These are phyloP conservation scores for Tipula vernalis DNA, from an alignment of 2,888 invertebrate genomes.

Conservation along the genomic window DNA sequence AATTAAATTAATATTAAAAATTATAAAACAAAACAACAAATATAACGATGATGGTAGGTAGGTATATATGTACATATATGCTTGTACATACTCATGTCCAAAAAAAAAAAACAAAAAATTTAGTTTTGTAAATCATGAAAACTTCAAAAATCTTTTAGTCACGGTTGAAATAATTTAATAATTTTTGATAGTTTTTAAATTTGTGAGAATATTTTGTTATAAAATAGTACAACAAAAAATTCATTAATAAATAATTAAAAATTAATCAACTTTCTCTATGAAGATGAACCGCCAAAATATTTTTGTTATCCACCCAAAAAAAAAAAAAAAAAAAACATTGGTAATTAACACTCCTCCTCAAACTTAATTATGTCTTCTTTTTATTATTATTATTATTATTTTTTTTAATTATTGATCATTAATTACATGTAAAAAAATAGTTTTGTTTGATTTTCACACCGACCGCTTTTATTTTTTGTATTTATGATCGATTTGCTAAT, in stretches of 20 bases:
- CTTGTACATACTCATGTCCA: neutral
- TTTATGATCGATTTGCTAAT: neutral
- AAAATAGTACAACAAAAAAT: neutral
- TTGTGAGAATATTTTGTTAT: neutral
- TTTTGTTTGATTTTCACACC: neutral
- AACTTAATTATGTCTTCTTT: conserved; percentile 7
- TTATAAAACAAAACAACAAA: neutral
- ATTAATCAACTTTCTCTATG: conserved; percentile 6
- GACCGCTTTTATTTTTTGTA: neutral
- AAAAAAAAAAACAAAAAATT: neutral
- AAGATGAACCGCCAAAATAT: neutral
- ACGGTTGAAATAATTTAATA: neutral
- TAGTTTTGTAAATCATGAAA: neutral
- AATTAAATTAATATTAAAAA: neutral
- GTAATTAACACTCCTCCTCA: neutral
- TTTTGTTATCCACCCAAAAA: neutral
- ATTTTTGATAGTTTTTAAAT: neutral
- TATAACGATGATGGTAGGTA: neutral
- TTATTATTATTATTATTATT: neutral
- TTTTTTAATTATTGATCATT: conserved; percentile 1
- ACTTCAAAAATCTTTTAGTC: neutral
- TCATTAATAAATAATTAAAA: conserved; percentile 10
- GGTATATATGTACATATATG: too few species aligned
- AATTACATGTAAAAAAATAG: neutral
- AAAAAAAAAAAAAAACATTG: neutral